A percentile compares a stretch with the other conserved stretches of the same genome.
phyloP scores from a whole-genome alignment of 2,888 invertebrate species.

The Clanis bilineata region DNA sequence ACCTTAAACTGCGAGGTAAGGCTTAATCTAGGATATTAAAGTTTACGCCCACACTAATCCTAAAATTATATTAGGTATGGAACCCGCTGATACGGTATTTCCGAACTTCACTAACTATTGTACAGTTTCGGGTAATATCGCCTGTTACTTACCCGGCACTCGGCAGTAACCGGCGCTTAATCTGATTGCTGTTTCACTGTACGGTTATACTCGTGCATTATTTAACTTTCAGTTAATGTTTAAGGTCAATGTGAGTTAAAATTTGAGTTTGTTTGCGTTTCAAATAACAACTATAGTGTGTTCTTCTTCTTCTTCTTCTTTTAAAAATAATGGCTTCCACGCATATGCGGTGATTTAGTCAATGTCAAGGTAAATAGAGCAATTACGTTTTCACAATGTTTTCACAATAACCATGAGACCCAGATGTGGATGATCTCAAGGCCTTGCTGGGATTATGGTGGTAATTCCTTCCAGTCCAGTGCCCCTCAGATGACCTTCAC shows the following conservation, averaged over 20 bases:
- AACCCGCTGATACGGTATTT: constrained; percentile 9
- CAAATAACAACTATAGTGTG: background rate
- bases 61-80: constrained; percentile 7
- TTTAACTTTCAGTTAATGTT: constrained; percentile 5
- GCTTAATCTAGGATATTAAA: background rate
- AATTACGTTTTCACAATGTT: no score
- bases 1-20: background rate
- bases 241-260: no score
- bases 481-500: no score
- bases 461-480: no score
- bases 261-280: background rate
- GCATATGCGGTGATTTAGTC: no score
- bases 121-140: constrained; percentile 11
- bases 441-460: no score
- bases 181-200: constrained; percentile 15
- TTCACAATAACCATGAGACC: no score
- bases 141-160: constrained; percentile 11
- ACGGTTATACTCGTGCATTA: background rate
- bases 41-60: background rate
- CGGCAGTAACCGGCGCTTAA: background rate
- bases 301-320: background rate
- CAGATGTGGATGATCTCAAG: no score
- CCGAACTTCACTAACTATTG: background rate
- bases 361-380: no score
- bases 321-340: background rate